Conservation (phyloP, 2,113 vertebrate species). For the Glaucomys volans region DNA sequence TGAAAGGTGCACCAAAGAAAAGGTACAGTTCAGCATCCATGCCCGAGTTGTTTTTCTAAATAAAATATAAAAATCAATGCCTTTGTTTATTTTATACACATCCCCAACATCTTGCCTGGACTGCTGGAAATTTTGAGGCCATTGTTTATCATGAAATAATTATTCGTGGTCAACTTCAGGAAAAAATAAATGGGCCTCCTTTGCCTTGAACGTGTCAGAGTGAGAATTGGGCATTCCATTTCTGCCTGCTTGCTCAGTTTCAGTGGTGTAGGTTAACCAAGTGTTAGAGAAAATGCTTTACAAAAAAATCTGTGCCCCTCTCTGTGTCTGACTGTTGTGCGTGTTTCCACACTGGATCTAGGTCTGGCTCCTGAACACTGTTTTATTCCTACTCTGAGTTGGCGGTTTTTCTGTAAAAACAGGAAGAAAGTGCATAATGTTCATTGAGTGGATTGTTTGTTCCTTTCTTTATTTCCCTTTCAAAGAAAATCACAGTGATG, state of each 20-base stretch:
- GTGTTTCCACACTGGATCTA: not conserved
- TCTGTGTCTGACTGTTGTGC: not conserved
- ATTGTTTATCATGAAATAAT: not conserved
- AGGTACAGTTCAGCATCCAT: slow-evolving; percentile 83
- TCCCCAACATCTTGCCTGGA: not conserved
- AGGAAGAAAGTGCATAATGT: not conserved
- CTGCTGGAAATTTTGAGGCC: not conserved
- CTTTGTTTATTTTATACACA: slow-evolving; percentile 35
- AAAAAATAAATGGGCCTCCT: not conserved
- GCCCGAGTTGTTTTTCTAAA: slow-evolving; percentile 77
- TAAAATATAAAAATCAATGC: slow-evolving; percentile 21
- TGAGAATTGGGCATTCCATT: not conserved
- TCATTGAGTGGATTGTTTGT: not conserved
- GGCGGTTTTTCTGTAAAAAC: not conserved
- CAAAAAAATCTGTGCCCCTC: not conserved
- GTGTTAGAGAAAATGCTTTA: not conserved
- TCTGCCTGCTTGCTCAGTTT: not conserved
- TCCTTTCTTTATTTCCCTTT: slow-evolving; percentile 20
- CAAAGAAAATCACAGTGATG: not conserved
- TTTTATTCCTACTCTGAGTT: not conserved
- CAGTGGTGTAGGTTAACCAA: not conserved
- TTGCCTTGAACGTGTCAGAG: not conserved
- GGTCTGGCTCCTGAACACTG: not conserved
- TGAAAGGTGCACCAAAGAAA: slow-evolving; percentile 86
- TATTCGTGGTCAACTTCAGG: not conserved